Base-by-base conservation (phyloP, 1,140 invertebrate species). In the Centruroides vittatus region DNA sequence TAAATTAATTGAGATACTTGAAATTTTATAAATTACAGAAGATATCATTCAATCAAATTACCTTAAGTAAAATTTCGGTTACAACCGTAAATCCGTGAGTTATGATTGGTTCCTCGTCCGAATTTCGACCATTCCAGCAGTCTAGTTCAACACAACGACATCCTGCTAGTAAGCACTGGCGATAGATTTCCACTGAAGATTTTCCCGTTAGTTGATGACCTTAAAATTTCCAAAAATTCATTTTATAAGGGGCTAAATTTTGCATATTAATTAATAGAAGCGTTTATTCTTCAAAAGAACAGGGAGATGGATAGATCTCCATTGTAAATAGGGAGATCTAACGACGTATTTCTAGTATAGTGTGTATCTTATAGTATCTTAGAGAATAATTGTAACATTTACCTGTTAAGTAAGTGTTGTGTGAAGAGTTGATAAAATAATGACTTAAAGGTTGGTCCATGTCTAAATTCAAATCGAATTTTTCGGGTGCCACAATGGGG, bases 381-480 rank as follows among this genome's bases (percentile, higher is more conserved):
- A 12, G 12, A 34, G 49, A 51, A 34, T 51, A 34, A 51, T 51
- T 34, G 34, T 12, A 34, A 6, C 12, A 51, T 46, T 52, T n/a
- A 65, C 63, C 63, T 69, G 89, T 95, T 66, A 98, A 81, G 76
- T 98, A 98, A 46, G 94, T 98, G 73, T 98, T 98, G 75, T 98
- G 94, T 58, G 92, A 96, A 66, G 92, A 96, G 76, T 97, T 98
- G 73, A 98, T 96, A 77, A 97, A 98, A 77, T 98, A 98, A 76
- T 97, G 93, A 52, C 89, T 83, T 57, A 98, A 74, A 10, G 94
- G 88, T 72, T 97, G 92, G 72, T 92, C 89, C 93, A 98, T 96
- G 73, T 98, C 93, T 69, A 92, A 85, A 69, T 84, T 87, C 36
- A 96, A 77, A 73, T 97, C 93, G 66, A 92, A 81, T 75, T 91